A percentile compares a stretch with the other conserved stretches of the same genome.
Conservation (phyloP, 2,113 vertebrate species). For the Eulacestoma nigropectus region DNA sequence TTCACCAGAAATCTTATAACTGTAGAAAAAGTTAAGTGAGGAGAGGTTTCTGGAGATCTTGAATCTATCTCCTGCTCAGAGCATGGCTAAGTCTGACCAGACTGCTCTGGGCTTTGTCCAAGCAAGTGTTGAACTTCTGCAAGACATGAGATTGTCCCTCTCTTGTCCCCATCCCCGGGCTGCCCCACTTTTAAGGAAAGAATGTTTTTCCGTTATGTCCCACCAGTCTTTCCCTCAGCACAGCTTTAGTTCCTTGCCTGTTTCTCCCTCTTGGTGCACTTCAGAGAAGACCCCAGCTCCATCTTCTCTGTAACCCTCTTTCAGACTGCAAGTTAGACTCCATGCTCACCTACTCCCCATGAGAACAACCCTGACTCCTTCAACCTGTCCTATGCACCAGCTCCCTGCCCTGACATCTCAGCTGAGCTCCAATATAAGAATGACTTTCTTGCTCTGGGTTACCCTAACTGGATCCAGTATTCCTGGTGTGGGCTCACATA, state of each 20-base stretch:
- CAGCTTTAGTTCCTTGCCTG: not conserved
- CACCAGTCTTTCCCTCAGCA: not conserved
- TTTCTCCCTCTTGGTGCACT: not conserved
- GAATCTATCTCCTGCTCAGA: not conserved
- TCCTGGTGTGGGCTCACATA: not conserved
- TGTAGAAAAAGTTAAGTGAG: not conserved
- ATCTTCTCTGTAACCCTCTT: not conserved
- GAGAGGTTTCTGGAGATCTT: not conserved
- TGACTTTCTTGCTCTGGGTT: not conserved
- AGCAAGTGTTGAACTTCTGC: not conserved
- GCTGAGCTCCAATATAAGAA: not conserved
- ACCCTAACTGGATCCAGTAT: not conserved
- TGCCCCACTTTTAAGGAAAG: not conserved
- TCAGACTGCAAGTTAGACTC: not conserved
- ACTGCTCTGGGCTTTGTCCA: not conserved
- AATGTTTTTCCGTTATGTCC: not conserved
- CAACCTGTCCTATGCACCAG: not conserved
- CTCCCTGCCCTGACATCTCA: not conserved
- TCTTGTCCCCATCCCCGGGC: not conserved
- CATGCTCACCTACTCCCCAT: not conserved
- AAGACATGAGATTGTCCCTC: rapidly evolving
- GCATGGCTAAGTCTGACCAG: not conserved
- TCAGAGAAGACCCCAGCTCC: not conserved
- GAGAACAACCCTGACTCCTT: not conserved
- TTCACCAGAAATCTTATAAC: not conserved